A percentile compares a stretch with the other conserved stretches of the same genome.
Evolutionary conservation across 2,888 invertebrate species (phyloP).

Genomic region (Lampropteryx suffumata): DNA sequence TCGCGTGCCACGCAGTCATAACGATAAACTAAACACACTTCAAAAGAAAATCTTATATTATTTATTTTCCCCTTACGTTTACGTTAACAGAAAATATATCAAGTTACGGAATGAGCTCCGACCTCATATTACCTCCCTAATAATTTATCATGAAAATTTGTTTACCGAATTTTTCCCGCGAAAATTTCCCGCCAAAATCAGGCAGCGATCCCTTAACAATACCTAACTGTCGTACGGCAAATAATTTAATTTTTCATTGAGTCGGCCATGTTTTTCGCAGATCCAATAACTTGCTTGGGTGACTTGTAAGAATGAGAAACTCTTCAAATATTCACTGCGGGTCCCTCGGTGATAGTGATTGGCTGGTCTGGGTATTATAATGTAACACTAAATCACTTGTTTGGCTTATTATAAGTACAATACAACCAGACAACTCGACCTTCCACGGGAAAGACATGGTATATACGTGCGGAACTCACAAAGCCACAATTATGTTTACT

Average conservation of each 20-base stretch:
- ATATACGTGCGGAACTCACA: too few species aligned
- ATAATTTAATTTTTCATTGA: conserved; percentile 35
- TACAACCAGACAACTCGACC: too few species aligned
- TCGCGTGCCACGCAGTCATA: conserved; percentile 10
- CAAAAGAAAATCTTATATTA: conserved; percentile 8
- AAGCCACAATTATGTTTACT: too few species aligned
- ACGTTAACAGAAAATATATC: conserved; percentile 27
- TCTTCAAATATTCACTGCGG: conserved; percentile 11
- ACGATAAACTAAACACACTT: conserved; percentile 5
- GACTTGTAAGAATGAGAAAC: conserved; percentile 39
- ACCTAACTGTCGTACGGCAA: conserved; percentile 18
- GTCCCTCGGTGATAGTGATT: conserved; percentile 20
- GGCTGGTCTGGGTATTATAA: neutral
- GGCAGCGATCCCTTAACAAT: conserved; percentile 18
- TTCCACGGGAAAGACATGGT: too few species aligned
- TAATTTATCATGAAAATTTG: conserved; percentile 36
- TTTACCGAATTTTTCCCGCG: conserved; percentile 36
- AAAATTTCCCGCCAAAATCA: conserved; percentile 30
- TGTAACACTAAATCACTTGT: too few species aligned
- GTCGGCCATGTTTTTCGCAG: conserved; percentile 39
- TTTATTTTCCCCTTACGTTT: conserved; percentile 11
- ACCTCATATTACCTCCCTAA: conserved; percentile 31
- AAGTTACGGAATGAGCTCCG: conserved; percentile 19
- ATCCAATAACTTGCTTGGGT: conserved; percentile 50
- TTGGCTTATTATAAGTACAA: too few species aligned